Conservation (phyloP, 2,797 vertebrate genomes). For the Chloroceryle amazona region DNA sequence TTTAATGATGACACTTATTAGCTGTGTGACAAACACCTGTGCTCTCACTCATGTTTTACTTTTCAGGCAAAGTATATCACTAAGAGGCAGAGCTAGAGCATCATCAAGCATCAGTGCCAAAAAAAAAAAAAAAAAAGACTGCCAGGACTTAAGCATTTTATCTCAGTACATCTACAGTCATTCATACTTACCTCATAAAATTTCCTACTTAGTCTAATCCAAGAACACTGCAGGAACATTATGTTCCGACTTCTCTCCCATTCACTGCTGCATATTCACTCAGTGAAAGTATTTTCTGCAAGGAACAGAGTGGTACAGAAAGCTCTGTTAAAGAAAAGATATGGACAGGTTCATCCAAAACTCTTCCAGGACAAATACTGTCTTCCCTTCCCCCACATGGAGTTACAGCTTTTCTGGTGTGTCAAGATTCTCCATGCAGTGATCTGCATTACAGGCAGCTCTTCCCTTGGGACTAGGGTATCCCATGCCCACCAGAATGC, state of each 20-base stretch:
- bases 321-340: background rate
- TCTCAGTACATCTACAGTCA: background rate
- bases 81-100: background rate
- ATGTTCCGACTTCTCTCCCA: slow-evolving; percentile 14
- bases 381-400: background rate
- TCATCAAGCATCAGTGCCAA: background rate
- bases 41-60: background rate
- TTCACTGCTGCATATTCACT: background rate
- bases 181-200: background rate
- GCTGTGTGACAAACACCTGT: background rate
- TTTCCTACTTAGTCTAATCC: background rate
- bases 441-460: background rate
- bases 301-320: background rate
- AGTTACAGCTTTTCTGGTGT: background rate
- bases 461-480: background rate
- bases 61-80: background rate
- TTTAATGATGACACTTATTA: background rate
- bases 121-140: background rate
- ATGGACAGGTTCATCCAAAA: background rate
- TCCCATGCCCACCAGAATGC: background rate
- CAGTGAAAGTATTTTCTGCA: background rate
- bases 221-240: background rate
- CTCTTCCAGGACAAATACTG: background rate
- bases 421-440: background rate
- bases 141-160: background rate